Conservation (phyloP, 2,113 vertebrate species). For the Cyanistes caeruleus region DNA sequence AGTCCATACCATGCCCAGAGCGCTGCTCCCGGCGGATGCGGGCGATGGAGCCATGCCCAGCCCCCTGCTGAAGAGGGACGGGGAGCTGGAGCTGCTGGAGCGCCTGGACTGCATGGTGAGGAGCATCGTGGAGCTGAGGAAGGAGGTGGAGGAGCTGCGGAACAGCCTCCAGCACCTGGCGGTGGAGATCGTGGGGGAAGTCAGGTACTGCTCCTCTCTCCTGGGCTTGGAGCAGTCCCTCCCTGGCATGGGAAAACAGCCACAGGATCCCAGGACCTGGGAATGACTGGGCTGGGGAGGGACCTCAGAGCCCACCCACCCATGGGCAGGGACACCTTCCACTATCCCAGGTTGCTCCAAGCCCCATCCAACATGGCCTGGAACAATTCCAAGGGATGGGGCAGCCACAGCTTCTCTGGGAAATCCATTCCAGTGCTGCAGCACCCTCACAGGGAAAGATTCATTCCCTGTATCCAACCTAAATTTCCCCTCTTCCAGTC, state of each 20-base stretch:
- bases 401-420: neutral
- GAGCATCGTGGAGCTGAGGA: slow-evolving; percentile 79
- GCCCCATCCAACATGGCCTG: accelerated
- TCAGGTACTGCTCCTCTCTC: slow-evolving; percentile 71
- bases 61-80: slow-evolving; percentile 44
- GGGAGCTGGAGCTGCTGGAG: slow-evolving; percentile 83
- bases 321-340: neutral
- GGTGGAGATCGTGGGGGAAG: slow-evolving; percentile 83
- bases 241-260: accelerated
- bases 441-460: neutral
- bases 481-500: neutral
- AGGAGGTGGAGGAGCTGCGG: slow-evolving; percentile 87
- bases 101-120: slow-evolving; percentile 86
- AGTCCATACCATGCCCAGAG: slow-evolving; percentile 43
- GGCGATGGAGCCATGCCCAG: neutral
- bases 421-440: neutral
- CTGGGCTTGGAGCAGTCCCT: accelerated
- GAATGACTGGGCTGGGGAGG: neutral
- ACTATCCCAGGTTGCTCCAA: neutral
- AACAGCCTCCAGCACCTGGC: slow-evolving; percentile 83
- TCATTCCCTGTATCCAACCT: accelerated
- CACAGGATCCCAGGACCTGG: accelerated
- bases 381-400: neutral
- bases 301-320: neutral
- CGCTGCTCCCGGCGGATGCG: slow-evolving; percentile 21